Evolutionary conservation across 2,113 vertebrate genomes (phyloP).

Genomic region (Chloebia gouldiae): DNA sequence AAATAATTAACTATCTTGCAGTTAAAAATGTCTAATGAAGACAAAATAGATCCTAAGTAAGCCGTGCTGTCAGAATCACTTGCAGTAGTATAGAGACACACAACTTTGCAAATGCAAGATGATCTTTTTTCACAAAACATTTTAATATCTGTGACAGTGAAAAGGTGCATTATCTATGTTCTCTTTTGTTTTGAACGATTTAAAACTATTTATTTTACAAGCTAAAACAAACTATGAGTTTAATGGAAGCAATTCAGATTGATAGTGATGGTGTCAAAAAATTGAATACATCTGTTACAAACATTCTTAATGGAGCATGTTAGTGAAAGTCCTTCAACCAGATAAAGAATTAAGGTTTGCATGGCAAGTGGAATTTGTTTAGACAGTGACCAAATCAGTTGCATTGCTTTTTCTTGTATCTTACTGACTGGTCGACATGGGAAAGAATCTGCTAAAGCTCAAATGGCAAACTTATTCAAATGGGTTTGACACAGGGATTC

Average conservation of each 20-base stretch:
- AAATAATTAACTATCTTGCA: background rate
- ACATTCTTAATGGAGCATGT: background rate
- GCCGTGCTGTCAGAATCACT: background rate
- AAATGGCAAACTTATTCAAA: background rate
- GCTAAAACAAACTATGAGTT: background rate
- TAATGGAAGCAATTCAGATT: background rate
- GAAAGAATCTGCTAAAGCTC: background rate
- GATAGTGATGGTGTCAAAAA: background rate
- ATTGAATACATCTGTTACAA: background rate
- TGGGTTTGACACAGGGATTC: background rate
- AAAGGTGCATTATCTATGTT: background rate
- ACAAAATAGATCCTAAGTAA: background rate
- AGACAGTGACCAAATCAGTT: background rate
- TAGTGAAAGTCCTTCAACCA: background rate
- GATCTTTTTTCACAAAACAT: background rate
- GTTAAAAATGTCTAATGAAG: background rate
- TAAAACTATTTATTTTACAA: background rate
- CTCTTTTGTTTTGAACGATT: background rate
- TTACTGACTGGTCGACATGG: background rate
- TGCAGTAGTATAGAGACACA: background rate
- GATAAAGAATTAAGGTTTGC: background rate
- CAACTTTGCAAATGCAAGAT: background rate
- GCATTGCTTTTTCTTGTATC: background rate
- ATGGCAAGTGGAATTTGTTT: background rate
- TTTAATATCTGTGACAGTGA: background rate